These are phyloP conservation scores for Pelmatolapia mariae DNA, from an alignment of 2,113 vertebrate genomes.

Conservation along the genomic window DNA sequence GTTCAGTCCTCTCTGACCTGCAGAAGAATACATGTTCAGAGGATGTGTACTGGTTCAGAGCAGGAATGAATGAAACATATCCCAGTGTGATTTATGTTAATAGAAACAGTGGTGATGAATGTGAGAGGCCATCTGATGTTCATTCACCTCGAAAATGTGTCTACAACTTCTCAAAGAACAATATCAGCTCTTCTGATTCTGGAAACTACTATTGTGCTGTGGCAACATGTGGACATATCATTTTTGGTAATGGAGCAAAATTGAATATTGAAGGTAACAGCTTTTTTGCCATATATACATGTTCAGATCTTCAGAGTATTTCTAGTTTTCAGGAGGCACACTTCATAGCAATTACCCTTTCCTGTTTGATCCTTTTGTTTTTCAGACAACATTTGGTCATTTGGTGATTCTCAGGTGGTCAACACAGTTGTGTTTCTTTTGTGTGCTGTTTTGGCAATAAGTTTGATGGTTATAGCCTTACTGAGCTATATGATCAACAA, in stretches of 20 bases:
- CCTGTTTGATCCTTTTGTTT: not conserved
- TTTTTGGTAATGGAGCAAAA: conserved; percentile 33
- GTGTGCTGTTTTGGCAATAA: not conserved
- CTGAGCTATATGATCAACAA: not conserved
- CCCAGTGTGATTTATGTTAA: conserved; percentile 6
- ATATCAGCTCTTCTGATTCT: not conserved
- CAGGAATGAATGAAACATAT: not conserved
- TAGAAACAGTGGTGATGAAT: not conserved
- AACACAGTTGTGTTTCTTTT: not conserved
- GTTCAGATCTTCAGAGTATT: not conserved
- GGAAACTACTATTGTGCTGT: conserved; percentile 53
- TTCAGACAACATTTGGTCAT: not conserved
- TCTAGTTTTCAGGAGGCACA: rapidly evolving
- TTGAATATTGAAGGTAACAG: not conserved
- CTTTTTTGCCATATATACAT: rapidly evolving
- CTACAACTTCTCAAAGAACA: conserved; percentile 27
- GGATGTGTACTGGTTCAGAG: conserved; percentile 30
- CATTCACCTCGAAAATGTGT: not conserved
- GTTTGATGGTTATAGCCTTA: not conserved
- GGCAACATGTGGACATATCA: conserved; percentile 23
- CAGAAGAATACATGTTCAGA: conserved; percentile 2
- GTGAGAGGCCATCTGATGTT: not conserved
- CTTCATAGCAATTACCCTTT: not conserved
- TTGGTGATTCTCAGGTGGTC: not conserved
- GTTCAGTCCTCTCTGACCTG: conserved; percentile 14